These are phyloP conservation scores for Epizoanthus rinbou DNA, from an alignment of 92 coral and sea anemone genomes.

Conservation along the genomic window DNA sequence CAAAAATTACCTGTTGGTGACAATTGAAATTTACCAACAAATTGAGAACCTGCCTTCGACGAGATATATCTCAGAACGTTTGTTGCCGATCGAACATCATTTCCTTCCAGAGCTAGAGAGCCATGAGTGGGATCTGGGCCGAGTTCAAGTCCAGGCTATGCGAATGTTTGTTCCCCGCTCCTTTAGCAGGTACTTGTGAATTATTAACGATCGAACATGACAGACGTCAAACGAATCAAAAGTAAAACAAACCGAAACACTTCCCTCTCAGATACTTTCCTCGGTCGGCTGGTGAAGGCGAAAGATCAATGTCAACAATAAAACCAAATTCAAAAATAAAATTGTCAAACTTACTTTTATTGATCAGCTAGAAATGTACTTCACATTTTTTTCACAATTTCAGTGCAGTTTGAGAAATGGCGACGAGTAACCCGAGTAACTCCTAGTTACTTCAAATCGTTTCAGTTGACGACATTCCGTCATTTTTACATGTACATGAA, in stretches of 20 bases:
- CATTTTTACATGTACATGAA: too few relatives aligned
- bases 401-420: too few relatives aligned
- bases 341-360: not conserved
- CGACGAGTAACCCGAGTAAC: too few relatives aligned
- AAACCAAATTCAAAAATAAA: not conserved
- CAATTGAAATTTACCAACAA: too few relatives aligned
- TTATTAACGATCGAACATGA: slow-evolving; percentile 1
- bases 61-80: too few relatives aligned
- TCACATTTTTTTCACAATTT: too few relatives aligned
- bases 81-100: too few relatives aligned
- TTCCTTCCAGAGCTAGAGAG: not conserved
- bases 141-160: slow-evolving; percentile 1
- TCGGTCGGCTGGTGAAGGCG: not conserved
- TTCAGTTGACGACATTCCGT: too few relatives aligned
- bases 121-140: not conserved
- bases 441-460: too few relatives aligned
- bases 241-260: not conserved
- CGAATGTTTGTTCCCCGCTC: not conserved
- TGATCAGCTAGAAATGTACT: not conserved
- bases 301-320: slow-evolving; percentile 34
- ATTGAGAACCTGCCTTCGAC: too few relatives aligned
- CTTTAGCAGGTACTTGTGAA: slow-evolving; percentile 18
- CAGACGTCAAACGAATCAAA: not conserved
- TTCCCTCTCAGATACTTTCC: not conserved
- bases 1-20: too few relatives aligned